Evolutionary conservation across 2,113 vertebrate genomes (phyloP), one percentile per base, ranked within the genome.

Genomic region (Azemiops feae): DNA sequence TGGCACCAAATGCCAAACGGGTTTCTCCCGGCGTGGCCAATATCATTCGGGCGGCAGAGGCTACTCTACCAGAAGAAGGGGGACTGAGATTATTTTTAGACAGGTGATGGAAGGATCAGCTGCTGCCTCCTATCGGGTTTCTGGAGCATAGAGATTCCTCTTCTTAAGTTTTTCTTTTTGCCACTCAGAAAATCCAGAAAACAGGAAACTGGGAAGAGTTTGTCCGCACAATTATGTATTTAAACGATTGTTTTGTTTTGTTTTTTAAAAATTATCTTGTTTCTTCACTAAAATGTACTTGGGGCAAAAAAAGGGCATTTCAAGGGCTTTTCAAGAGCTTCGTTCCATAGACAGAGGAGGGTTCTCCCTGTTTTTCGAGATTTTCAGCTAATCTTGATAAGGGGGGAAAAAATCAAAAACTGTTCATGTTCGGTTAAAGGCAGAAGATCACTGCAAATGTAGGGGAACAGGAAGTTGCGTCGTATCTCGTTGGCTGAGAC

Each of bases 71-170:
- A 95, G 92, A 91, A 86, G 95, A 94, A 96, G 95, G 93, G 3
- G 92, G 9, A 93, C 96, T 91, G 92, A 94, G 97, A 98, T 98
- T 99, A 99, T 99, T 99, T 99, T 99, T 99, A 99, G 99, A 97
- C 96, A 95, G 92, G 94, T 96, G 96, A 96, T 96, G 95, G 91
- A 97, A 96, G 98, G 96, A 97, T 98, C 99, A 99, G 98, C 98
- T 98, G 97, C 97, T 97, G 97, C 97, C 98, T 98, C 98, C 98
- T 98, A 98, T 98, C 98, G 97, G 97, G 96, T 98, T 98, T 98
- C 98, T 96, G 93, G 96, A 97, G 95, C 96, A 96, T 95, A 96
- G 89, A 94, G 88, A 96, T 95, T 95, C 96, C 95, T 95, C 96
- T 96, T 92, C 87, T 54, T 94, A 22, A 96, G 93, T 95, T 95